Conservation (phyloP, 2,113 vertebrate species). For the Rhabdomys dilectus region DNA sequence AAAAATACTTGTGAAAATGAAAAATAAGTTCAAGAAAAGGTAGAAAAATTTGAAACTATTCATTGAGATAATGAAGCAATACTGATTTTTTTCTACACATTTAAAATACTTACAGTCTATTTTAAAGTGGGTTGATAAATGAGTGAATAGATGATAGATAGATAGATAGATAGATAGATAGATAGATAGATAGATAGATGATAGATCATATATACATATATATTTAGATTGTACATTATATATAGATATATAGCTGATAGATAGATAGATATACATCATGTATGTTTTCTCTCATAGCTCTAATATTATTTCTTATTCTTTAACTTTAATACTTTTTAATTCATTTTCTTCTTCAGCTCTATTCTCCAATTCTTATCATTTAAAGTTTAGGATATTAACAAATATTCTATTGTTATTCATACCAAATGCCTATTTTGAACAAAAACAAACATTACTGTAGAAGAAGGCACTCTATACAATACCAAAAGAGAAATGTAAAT, state of each 20-base stretch:
- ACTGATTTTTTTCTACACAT: not conserved
- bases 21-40: not conserved
- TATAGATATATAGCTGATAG: not conserved
- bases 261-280: not conserved
- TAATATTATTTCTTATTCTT: constrained; percentile 30
- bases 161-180: not conserved
- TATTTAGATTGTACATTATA: not conserved
- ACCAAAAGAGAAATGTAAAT: not conserved
- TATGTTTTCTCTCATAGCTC: constrained; percentile 18
- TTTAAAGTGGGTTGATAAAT: not conserved
- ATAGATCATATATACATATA: not conserved
- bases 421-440: not conserved
- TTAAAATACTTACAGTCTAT: constrained; percentile 12
- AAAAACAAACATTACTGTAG: not conserved
- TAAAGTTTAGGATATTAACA: not conserved
- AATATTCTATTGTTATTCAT: not conserved
- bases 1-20: not conserved
- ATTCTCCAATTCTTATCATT: not conserved
- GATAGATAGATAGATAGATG: not conserved
- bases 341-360: not conserved
- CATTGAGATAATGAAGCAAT: not conserved
- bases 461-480: not conserved
- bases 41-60: constrained; percentile 37
- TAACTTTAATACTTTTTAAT: not conserved
- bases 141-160: not conserved